A percentile compares a stretch with the other conserved stretches of the same genome.
phyloP scores from a whole-genome alignment of 2,797 vertebrate genomes.

The Periparus ater region DNA sequence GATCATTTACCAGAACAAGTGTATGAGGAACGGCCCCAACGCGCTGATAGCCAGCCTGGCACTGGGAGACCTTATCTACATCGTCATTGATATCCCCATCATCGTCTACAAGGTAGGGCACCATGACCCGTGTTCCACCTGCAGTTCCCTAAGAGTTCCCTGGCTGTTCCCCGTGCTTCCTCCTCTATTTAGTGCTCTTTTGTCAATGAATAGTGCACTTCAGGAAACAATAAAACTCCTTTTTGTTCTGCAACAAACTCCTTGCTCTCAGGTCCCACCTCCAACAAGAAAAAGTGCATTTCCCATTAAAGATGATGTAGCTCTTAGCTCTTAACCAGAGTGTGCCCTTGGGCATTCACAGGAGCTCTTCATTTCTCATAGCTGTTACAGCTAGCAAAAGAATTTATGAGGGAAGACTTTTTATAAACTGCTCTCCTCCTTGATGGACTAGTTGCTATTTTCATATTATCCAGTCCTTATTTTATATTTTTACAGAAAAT shows the following conservation, averaged over 20 bases:
- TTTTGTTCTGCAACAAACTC: background rate
- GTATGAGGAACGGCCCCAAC: constrained; percentile 98
- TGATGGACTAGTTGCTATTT: background rate
- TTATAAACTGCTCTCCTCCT: background rate
- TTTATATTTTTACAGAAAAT: constrained; percentile 27
- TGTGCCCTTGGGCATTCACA: background rate
- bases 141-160: background rate
- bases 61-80: constrained; percentile 96
- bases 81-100: constrained; percentile 92
- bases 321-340: background rate
- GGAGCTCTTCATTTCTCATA: background rate
- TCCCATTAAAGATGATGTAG: background rate
- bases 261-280: background rate
- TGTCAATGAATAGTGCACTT: background rate
- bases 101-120: constrained; percentile 91
- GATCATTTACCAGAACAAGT: constrained; percentile 99
- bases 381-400: background rate
- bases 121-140: background rate
- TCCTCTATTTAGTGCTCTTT: background rate
- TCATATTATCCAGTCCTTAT: background rate
- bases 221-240: background rate
- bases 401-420: background rate
- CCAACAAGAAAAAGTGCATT: background rate
- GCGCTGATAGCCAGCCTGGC: constrained; percentile 96
- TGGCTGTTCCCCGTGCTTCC: background rate